Base-by-base conservation (phyloP, 2,113 vertebrate genomes). In the Macrotis lagotis region DNA sequence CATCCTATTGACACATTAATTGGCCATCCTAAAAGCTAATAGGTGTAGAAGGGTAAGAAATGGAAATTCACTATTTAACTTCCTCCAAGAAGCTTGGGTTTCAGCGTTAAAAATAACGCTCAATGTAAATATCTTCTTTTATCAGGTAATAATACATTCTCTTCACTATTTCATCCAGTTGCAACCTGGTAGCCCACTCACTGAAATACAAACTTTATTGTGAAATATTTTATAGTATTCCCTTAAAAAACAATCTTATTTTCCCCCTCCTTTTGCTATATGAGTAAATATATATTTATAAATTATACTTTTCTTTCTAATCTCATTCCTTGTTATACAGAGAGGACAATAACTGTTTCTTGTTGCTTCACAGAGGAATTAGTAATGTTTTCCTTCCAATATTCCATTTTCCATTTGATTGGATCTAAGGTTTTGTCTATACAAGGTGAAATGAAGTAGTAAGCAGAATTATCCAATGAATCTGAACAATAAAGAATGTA, bases 401-500 rank as follows among this genome's bases (percentile, higher is more conserved):
- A 91, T 91, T 10, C 89, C 16, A 2, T 92, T 50, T 44, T 16
- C 22, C 66, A 83, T 37, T 14, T 66, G 2, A 90, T 3, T 89
- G 51, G 93, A 83, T 83, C 83, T 91, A 50, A 92, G 48, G 49
- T 93, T 83, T 88, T 66, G 48, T 93, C 92, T 59, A 90, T 55
- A 94, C 92, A 94, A 96, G 74, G 31, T 96, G 90, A 95, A 66
- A 4, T 55, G 88, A 92, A 94, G 55, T 89, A 12, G 93, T 94
- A 28, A 94, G 88, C 66, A 96, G 93, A 94, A 96, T 97, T 96
- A 96, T 97, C 96, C 97, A 97, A 93, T 51, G 94, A 92, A 90
- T 94, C 94, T 97, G 97, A 98, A 96, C 96, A 96, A 94, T 96
- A 19, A 19, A 83, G 16, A 44, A 44, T 83, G 66, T 83, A 83